Base-by-base conservation (phyloP, 2,113 vertebrate genomes). In the Pithys albifrons region DNA sequence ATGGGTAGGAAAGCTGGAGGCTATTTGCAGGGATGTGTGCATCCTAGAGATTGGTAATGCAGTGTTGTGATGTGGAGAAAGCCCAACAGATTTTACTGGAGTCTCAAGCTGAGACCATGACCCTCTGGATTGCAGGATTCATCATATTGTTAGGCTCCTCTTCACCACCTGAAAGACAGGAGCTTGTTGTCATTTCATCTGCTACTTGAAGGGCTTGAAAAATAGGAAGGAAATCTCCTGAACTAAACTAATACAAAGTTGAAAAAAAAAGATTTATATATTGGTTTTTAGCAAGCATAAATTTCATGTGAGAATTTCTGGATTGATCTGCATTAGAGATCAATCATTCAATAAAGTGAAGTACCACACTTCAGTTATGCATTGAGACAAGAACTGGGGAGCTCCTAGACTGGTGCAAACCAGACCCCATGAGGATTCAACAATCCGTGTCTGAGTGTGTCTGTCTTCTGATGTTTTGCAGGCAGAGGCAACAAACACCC, bases 331-430 rank as follows among this genome's bases (percentile, higher is more conserved):
- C 55, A 59, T 16, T 88, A 90, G 67, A 96, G 55, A 96, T 75
- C 73, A 95, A 81, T 96, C 48, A 52, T 80, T 71, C 84, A 52
- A 90, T 88, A 54, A 87, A 93, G 37, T 29, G 33, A 83, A 87
- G 45, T 76, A 37, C 24, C 18, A 31, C 14, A 7, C 37, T 93
- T 91, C 23, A 35, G 19, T 61, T 88, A 45, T n/a, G 22, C 19
- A 18, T 39, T 54, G 41, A 10, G 2, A n/a, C 52, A 75, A 54
- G 35, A 90, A 69, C 13, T 1, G 0, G 4, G 18, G 17, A 54
- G 14, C 25, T 92, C 39, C 28, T 52, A 46, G 28, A 12, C 59
- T 77, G 19, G 31, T 61, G 52, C 15, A 19, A 61, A 2, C 7
- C 49, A 93, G 61, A 49, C 4, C 4, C 33, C 0, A 2, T 35